Conservation (phyloP, 2,113 vertebrate species). For the Copsychus sechellarum region DNA sequence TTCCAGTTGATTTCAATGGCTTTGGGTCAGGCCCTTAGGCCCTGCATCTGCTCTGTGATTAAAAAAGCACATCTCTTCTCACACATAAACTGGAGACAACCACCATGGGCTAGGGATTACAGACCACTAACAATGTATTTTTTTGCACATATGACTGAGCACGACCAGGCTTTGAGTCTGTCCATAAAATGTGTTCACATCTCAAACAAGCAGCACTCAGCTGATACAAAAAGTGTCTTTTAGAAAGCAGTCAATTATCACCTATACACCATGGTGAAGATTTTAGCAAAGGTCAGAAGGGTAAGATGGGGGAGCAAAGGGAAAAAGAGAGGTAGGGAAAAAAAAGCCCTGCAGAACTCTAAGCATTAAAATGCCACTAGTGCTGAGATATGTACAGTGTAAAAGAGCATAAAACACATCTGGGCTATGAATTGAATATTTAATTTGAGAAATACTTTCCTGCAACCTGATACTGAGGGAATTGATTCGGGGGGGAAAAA, state of each 20-base stretch:
- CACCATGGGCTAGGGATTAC: not conserved
- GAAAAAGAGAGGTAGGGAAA: not conserved
- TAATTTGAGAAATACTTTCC: not conserved
- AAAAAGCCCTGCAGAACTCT: not conserved
- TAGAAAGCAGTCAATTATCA: conserved; percentile 28
- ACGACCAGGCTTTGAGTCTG: not conserved
- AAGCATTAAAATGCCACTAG: not conserved
- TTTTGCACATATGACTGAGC: conserved; percentile 12
- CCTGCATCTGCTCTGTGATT: not conserved
- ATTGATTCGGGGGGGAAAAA: not conserved
- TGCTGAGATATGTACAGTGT: not conserved
- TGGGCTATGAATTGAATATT: not conserved
- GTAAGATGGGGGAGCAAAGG: not conserved
- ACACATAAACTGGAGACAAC: not conserved
- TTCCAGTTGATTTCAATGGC: conserved; percentile 20
- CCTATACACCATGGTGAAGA: not conserved
- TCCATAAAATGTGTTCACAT: not conserved
- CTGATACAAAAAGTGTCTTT: not conserved
- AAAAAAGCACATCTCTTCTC: conserved; percentile 12
- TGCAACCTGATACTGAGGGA: not conserved
- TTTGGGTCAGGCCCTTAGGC: conserved; percentile 31
- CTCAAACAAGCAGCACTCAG: not conserved
- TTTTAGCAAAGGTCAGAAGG: not conserved
- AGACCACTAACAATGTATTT: not conserved
- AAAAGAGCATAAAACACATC: not conserved